These are phyloP conservation scores for Eilema caniola DNA, from an alignment of 2,888 invertebrate genomes.

Conservation along the genomic window DNA sequence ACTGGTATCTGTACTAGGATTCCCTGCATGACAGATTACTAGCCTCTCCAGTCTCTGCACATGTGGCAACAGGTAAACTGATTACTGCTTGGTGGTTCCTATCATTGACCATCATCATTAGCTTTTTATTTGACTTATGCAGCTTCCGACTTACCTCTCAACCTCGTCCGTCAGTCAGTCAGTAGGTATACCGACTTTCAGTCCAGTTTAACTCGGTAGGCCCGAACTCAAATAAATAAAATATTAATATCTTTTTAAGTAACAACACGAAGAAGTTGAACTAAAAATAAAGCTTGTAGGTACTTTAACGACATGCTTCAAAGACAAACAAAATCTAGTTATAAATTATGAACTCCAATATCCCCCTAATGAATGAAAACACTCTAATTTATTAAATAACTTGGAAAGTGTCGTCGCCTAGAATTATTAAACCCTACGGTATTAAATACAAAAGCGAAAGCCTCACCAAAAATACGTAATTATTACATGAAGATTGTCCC, in stretches of 20 bases:
- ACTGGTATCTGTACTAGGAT: too few species aligned
- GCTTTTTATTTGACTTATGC: too few species aligned
- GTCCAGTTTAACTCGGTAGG: too few species aligned
- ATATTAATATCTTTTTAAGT: not conserved
- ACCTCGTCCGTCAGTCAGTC: too few species aligned
- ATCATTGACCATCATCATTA: too few species aligned
- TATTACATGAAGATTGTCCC: constrained; percentile 31
- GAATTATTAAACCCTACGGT: constrained; percentile 17
- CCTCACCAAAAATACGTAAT: constrained; percentile 30
- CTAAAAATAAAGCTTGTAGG: not conserved
- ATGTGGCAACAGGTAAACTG: too few species aligned
- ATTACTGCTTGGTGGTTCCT: not conserved
- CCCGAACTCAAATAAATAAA: not conserved
- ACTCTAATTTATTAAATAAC: constrained; percentile 6
- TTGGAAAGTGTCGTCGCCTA: constrained; percentile 11
- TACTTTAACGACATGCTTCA: not conserved
- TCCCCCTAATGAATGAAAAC: constrained; percentile 9
- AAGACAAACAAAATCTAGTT: not conserved
- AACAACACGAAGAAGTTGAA: not conserved
- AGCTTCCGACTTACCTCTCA: too few species aligned
- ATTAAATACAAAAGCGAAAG: constrained; percentile 24
- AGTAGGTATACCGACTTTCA: not conserved
- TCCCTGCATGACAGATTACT: too few species aligned
- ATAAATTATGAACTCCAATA: not conserved
- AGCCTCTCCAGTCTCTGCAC: too few species aligned